Evolutionary conservation across 2,797 vertebrate genomes (phyloP).

Genomic region (Galago senegalensis): DNA sequence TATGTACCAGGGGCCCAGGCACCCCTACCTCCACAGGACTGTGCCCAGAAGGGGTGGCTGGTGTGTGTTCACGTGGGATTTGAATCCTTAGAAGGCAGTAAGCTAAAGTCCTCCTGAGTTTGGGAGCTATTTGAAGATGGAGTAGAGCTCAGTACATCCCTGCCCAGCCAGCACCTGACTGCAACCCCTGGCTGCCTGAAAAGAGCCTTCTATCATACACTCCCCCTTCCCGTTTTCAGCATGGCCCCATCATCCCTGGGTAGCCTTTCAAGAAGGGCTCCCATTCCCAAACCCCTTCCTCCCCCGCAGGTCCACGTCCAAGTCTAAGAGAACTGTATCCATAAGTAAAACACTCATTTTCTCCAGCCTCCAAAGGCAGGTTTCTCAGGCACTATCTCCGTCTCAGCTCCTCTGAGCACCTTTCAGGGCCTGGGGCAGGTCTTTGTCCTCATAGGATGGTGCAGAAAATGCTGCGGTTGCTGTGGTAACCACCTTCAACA

Average conservation of each 20-base stretch:
- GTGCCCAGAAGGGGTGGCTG: not conserved
- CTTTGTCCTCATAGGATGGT: constrained; percentile 91
- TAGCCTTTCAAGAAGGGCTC: not conserved
- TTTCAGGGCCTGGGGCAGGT: not conserved
- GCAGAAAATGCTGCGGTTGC: constrained; percentile 94
- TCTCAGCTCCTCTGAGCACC: not conserved
- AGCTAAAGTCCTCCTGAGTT: not conserved
- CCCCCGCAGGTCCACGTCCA: not conserved
- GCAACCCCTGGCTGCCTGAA: not conserved
- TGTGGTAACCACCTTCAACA: constrained; percentile 94
- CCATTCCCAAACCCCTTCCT: not conserved
- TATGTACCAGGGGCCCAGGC: not conserved
- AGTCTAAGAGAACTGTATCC: not conserved
- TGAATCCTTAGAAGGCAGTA: accelerated
- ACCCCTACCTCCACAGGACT: not conserved
- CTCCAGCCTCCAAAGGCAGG: not conserved
- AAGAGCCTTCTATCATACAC: not conserved
- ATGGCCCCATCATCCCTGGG: not conserved
- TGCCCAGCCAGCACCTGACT: not conserved
- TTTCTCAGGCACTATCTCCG: not conserved
- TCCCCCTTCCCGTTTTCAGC: not conserved
- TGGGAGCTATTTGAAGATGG: not conserved
- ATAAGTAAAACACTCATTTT: not conserved
- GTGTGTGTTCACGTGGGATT: not conserved
- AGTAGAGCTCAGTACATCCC: not conserved